These are phyloP conservation scores for Acleris cristana DNA, from an alignment of 2,888 invertebrate genomes.

Conservation along the genomic window DNA sequence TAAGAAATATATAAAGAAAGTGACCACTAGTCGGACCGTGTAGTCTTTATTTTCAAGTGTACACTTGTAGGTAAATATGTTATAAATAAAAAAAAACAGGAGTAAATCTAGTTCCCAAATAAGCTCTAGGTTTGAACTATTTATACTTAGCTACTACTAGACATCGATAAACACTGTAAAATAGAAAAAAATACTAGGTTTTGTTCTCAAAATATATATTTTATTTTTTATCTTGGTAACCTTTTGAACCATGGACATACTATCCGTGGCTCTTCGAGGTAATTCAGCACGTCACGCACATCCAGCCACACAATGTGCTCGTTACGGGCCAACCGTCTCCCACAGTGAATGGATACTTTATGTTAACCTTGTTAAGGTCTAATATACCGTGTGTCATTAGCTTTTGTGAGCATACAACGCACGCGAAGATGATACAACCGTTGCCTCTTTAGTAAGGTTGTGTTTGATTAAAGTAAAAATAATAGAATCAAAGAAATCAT, in stretches of 20 bases:
- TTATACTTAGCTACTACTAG: too few relatives aligned
- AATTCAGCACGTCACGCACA: conserved; percentile 19
- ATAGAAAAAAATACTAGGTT: too few relatives aligned
- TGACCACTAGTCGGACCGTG: too few relatives aligned
- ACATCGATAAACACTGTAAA: background rate
- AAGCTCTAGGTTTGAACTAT: too few relatives aligned
- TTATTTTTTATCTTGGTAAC: background rate
- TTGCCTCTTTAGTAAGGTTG: conserved; percentile 6
- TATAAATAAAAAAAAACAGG: too few relatives aligned
- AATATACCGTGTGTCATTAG: background rate
- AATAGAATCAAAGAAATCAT: too few relatives aligned
- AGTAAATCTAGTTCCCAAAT: too few relatives aligned
- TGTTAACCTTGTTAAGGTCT: background rate
- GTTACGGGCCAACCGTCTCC: conserved; percentile 6
- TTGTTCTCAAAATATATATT: background rate
- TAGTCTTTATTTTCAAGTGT: too few relatives aligned
- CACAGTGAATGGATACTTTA: background rate
- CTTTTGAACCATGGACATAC: conserved; percentile 13
- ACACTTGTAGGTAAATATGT: too few relatives aligned
- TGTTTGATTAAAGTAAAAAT: background rate
- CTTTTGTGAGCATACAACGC: conserved; percentile 2
- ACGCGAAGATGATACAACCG: conserved; percentile 14
- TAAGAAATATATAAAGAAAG: too few relatives aligned
- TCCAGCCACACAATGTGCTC: conserved; percentile 15
- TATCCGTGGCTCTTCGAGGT: conserved; percentile 11